phyloP scores from a whole-genome alignment of 30 jellyfish, hydroid and myxozoan genomes.

The Hydractinia symbiolongicarpus region DNA sequence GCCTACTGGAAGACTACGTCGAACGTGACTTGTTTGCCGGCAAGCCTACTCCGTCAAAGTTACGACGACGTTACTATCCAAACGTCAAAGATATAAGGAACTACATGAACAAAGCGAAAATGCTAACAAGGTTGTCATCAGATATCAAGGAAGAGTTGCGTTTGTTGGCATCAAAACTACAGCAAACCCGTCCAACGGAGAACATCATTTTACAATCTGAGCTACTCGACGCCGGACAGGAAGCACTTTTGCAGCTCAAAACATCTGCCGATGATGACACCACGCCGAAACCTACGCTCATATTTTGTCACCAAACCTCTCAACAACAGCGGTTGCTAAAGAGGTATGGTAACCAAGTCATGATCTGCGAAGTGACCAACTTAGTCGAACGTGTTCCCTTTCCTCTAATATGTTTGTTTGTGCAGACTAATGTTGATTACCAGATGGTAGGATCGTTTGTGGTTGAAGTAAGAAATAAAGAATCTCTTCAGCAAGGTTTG shows the following conservation, averaged over 20 bases:
- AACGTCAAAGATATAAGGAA: slow-evolving; percentile 34
- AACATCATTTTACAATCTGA: slow-evolving; percentile 33
- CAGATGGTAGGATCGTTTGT: slow-evolving; percentile 64
- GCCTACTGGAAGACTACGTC: slow-evolving; percentile 26
- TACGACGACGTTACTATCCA: slow-evolving; percentile 31
- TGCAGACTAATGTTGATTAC: slow-evolving; percentile 72
- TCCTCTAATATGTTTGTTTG: slow-evolving; percentile 69
- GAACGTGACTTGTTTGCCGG: slow-evolving; percentile 36
- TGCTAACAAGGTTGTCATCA: slow-evolving; percentile 38
- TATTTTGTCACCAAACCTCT: slow-evolving; percentile 54
- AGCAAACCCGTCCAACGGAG: slow-evolving; percentile 38
- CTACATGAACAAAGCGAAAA: slow-evolving; percentile 44
- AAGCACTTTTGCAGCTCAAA: background rate
- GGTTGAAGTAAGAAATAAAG: slow-evolving; percentile 38
- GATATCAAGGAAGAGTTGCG: slow-evolving; percentile 34
- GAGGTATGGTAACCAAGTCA: slow-evolving; percentile 55
- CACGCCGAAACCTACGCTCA: slow-evolving; percentile 36
- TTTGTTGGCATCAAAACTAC: slow-evolving; percentile 25
- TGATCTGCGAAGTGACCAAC: slow-evolving; percentile 65
- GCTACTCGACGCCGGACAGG: slow-evolving; percentile 10
- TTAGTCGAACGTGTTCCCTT: slow-evolving; percentile 43
- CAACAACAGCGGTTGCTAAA: slow-evolving; percentile 51
- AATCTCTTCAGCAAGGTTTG: slow-evolving; percentile 46
- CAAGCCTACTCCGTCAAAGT: slow-evolving; percentile 20
- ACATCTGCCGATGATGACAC: slow-evolving; percentile 24